Conservation (phyloP, 2,113 vertebrate species). For the Myotis brandtii region DNA sequence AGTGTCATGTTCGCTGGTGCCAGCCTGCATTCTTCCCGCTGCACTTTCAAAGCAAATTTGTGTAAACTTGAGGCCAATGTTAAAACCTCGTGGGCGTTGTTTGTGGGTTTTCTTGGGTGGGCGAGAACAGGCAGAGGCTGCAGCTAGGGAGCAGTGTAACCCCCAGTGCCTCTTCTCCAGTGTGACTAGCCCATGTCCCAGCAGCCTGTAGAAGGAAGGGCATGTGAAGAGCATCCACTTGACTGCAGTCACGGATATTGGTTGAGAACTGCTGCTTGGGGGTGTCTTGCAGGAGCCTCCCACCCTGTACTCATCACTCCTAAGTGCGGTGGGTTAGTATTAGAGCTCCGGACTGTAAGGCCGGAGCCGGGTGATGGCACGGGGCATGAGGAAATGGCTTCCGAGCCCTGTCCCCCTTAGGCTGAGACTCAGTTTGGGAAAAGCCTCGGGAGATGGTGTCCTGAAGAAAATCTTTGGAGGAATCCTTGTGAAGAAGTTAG, state of each 20-base stretch:
- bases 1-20: too few species aligned
- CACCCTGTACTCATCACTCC: neutral
- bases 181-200: neutral
- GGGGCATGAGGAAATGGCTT: neutral
- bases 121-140: neutral
- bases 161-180: neutral
- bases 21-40: too few species aligned
- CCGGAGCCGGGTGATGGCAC: neutral
- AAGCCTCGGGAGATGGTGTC: neutral
- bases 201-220: neutral
- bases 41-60: neutral
- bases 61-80: neutral
- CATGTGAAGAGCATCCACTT: neutral
- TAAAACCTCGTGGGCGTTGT: neutral
- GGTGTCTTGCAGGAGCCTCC: neutral
- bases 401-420: neutral
- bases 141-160: neutral
- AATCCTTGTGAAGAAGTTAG: neutral
- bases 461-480: neutral
- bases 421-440: neutral
- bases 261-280: neutral
- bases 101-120: neutral
- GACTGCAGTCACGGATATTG: neutral
- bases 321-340: neutral
- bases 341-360: fast-evolving